Conservation (phyloP, 2,888 invertebrate species). For the Orchesellides sinensis region DNA sequence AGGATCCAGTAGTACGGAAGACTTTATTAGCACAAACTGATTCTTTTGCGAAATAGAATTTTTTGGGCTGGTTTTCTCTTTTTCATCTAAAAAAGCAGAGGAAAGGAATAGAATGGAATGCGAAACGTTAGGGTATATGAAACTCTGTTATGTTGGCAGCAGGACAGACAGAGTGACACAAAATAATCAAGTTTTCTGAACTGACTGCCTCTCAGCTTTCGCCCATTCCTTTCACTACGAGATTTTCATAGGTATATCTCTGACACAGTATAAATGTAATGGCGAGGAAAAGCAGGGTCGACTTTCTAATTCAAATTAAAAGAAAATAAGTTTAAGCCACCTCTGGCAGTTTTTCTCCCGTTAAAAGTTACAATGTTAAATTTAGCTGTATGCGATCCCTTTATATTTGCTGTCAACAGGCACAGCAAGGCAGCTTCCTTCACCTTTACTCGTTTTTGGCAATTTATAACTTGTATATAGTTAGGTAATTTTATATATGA, state of each 20-base stretch:
- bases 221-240: constrained; percentile 18
- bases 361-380: constrained; percentile 36
- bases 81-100: not conserved
- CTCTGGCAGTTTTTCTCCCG: constrained; percentile 48
- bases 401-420: not conserved
- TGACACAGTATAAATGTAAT: constrained; percentile 8
- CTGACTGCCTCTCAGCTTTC: constrained; percentile 44
- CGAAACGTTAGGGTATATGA: not conserved
- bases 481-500: not conserved
- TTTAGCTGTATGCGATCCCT: too few species aligned
- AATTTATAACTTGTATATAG: constrained; percentile 40
- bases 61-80: constrained; percentile 19
- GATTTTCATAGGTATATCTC: not conserved
- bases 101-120: constrained; percentile 5
- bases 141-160: constrained; percentile 35
- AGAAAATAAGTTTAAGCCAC: constrained; percentile 58
- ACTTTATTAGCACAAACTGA: constrained; percentile 47
- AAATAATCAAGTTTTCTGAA: constrained; percentile 62
- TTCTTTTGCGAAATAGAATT: constrained; percentile 33
- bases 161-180: constrained; percentile 51
- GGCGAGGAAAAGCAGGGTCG: constrained; percentile 4
- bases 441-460: constrained; percentile 43
- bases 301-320: constrained; percentile 64
- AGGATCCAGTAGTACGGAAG: constrained; percentile 26
- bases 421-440: constrained; percentile 13